Evolutionary conservation across 2,113 vertebrate genomes (phyloP), one percentile per base, ranked within the genome.

Genomic region (Chaetura pelagica): DNA sequence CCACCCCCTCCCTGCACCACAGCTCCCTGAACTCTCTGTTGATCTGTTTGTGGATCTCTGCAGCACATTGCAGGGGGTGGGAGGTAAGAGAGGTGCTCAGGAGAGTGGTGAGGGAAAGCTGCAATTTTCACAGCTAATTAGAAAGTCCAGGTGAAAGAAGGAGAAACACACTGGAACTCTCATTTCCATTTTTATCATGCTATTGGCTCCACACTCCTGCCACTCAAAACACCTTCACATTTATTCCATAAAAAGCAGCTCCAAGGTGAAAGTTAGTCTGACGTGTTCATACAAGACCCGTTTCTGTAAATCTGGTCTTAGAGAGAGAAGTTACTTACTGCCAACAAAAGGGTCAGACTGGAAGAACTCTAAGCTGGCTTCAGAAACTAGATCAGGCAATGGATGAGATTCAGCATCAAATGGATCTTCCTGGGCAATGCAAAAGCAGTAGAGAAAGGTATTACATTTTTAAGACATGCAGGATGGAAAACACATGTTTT

Each of bases 291-390:
- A 44, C 20, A 80, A 63, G 64, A 52, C 3, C 9, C 20, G 18
- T 52, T 93, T 87, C 58, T 88, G 69, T 27, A 90, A 90, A 93
- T 51, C 54, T 54, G 63, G 38, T 68, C 48, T 80, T 81, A 19
- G 16, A 90, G 13, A 97, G 34, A 86, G 91, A 92, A 79, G 40
- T 85, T 85, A 98, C 99, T 99, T 98, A 99, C 99, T 98, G 89
- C 99, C 99, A 95, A 98, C 98, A 74, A 99, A 99, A 55, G 99
- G 99, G 97, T 99, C 99, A 52, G 99, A 97, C 83, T 99, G 98
- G 96, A 99, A 99, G 97, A 99, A 99, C 94, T 99, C 99, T 96
- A 99, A 97, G 76, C 97, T 98, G 85, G 96, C 58, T 97, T 98
- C 96, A 86, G 98, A 93, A 94, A 97, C 98, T 68, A 97, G 95